These are phyloP conservation scores for Strix uralensis DNA, from an alignment of 2,113 vertebrate species.

Conservation along the genomic window DNA sequence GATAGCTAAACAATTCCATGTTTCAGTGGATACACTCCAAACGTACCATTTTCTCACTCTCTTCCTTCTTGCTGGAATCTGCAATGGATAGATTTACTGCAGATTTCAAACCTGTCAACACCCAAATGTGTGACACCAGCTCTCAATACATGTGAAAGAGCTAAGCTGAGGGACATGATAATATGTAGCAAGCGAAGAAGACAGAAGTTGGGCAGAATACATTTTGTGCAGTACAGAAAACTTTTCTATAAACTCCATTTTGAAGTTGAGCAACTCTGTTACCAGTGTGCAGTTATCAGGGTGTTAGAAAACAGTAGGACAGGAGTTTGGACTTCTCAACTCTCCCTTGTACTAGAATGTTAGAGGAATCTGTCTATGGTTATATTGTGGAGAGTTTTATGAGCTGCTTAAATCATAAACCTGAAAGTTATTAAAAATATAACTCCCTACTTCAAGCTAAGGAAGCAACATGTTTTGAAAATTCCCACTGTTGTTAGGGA, in stretches of 20 bases:
- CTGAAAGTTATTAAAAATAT: background rate
- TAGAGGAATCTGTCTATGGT: background rate
- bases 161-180: background rate
- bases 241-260: slow-evolving; percentile 24
- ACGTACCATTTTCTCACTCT: background rate
- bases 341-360: background rate
- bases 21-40: background rate
- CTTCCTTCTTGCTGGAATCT: background rate
- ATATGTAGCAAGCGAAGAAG: background rate
- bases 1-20: background rate
- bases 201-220: background rate
- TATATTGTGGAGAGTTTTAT: background rate
- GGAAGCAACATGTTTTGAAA: background rate
- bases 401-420: background rate
- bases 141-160: slow-evolving; percentile 42
- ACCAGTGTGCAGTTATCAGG: slow-evolving; percentile 3
- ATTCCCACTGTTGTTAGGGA: background rate
- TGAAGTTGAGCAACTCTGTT: slow-evolving; percentile 3
- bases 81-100: background rate
- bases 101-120: slow-evolving; percentile 52
- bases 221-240: slow-evolving; percentile 11
- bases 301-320: background rate
- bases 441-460: background rate
- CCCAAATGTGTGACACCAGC: slow-evolving; percentile 33
- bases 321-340: background rate